Evolutionary conservation across 2,113 vertebrate species (phyloP).

Genomic region (Megalops atlanticus): DNA sequence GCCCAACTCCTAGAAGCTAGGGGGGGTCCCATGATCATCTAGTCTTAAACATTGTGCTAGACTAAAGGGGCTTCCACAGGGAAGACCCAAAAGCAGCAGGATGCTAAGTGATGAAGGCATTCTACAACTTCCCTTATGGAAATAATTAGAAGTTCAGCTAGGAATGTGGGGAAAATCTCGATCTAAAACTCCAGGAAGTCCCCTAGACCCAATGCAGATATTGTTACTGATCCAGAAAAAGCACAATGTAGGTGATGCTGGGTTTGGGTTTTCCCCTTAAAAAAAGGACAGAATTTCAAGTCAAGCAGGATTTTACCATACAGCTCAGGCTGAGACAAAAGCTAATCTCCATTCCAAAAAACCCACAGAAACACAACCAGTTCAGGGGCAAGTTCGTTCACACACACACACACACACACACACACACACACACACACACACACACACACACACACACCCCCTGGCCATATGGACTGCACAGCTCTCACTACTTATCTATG

Average conservation of each 20-base stretch:
- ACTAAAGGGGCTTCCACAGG: constrained; percentile 42
- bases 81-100: too few species aligned
- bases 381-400: too few species aligned
- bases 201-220: constrained; percentile 55
- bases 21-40: too few species aligned
- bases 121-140: constrained; percentile 69
- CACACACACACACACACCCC: constrained; percentile 26
- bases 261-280: too few species aligned
- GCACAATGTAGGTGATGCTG: constrained; percentile 22
- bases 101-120: constrained; percentile 63
- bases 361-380: too few species aligned
- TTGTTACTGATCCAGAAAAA: constrained; percentile 48
- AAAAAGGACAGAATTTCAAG: too few species aligned
- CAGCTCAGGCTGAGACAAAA: constrained; percentile 32
- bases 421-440: constrained; percentile 30
- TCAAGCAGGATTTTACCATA: constrained; percentile 36
- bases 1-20: too few species aligned
- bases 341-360: too few species aligned
- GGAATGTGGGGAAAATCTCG: constrained; percentile 4
- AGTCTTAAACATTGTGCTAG: not conserved
- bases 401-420: too few species aligned
- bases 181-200: constrained; percentile 50
- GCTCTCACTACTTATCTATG: constrained; percentile 43
- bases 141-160: constrained; percentile 60
- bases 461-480: not conserved